These are phyloP conservation scores for Echinops telfairi DNA, from an alignment of 2,113 vertebrate species.

Conservation along the genomic window DNA sequence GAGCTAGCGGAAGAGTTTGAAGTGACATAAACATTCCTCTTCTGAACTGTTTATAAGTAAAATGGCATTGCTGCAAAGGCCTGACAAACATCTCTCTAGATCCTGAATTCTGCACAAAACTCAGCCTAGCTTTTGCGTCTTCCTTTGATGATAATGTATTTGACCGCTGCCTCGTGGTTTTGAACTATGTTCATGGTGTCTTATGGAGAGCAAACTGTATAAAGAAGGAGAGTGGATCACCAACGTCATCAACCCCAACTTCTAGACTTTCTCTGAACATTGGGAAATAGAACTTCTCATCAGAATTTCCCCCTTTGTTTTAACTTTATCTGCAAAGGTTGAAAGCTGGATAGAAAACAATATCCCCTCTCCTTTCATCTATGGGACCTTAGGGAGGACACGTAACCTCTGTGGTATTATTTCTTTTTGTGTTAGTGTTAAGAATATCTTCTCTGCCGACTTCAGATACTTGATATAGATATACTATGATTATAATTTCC, in stretches of 20 bases:
- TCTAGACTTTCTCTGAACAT: background rate
- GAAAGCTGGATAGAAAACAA: no score
- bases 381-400: background rate
- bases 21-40: constrained; percentile 67
- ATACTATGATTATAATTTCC: background rate
- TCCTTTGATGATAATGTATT: constrained; percentile 55
- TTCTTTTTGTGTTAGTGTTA: constrained; percentile 12
- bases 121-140: constrained; percentile 32
- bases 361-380: background rate
- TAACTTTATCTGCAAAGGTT: no score
- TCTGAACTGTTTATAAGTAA: constrained; percentile 66
- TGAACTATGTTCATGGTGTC: background rate
- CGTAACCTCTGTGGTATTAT: background rate
- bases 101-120: constrained; percentile 60
- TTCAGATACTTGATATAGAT: background rate
- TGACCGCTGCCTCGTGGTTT: background rate
- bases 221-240: background rate
- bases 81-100: constrained; percentile 32
- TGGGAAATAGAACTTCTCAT: background rate
- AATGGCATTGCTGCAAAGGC: constrained; percentile 49
- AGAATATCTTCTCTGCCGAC: background rate
- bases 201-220: background rate
- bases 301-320: no score
- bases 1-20: constrained; percentile 52
- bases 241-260: background rate